Evolutionary conservation across 2,888 invertebrate genomes (phyloP), one percentile per base, ranked within the genome.

Genomic region (Clostera curtula): DNA sequence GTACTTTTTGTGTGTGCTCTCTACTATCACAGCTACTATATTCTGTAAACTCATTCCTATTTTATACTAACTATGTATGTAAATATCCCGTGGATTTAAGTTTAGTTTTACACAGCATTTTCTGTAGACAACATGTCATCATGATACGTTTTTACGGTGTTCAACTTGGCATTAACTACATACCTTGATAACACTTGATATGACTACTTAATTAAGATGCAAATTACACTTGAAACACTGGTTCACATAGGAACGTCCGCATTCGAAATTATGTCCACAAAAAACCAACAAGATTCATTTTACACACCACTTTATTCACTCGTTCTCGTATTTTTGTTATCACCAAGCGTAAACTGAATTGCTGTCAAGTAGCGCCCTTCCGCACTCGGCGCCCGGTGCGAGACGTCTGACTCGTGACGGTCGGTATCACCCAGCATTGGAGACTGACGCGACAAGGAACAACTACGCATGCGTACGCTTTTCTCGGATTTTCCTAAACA

Each of bases 391-490:
- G 72, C 59, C 44, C 46, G 65, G 57, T 60, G 66, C 56, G 60
- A 68, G 70, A 49, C 71, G 71, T 73, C 67, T 71, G 75, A 59
- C 27, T 28, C 43, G 39, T 46, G 44, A 34, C 50, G 42, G 43
- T 49, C 50, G 51, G 46, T 47, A 53, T 52, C 63, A 56, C 51
- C 43, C 52, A 48, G 43, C 49, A 36, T 46, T 29, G 49, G 50
- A 49, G 50, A 50, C 55, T 56, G 49, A 53, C 54, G 49, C 57
- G 54, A 65, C 66, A 59, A 60, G 64, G 53, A 61, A 67, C 68
- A 63, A 68, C 67, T 58, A 72, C 79, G 79, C 79, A 80, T 76
- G 79, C 67, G 77, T 75, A 55, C 55, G 54, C 57, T 66, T 63
- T 64, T 60, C 64, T 61, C 51, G 62, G 66, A 44, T 71, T 76